Evolutionary conservation across 2,113 vertebrate species (phyloP).

Genomic region (Nyctereutes procyonoides): DNA sequence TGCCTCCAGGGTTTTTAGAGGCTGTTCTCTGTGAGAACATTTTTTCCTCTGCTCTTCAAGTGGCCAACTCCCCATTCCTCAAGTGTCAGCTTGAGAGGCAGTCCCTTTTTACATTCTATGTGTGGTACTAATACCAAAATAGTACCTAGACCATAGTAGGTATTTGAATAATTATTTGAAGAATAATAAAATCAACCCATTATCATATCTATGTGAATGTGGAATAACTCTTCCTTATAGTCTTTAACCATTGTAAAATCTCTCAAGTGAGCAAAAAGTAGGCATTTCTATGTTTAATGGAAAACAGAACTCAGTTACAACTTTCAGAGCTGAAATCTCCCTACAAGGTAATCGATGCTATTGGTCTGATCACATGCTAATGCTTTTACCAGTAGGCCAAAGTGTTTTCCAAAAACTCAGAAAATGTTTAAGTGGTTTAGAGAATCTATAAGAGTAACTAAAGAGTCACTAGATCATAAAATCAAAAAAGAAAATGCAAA

Average conservation of each 20-base stretch:
- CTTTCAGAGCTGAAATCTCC: background rate
- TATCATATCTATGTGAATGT: background rate
- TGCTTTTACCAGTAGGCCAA: background rate
- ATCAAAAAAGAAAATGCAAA: background rate
- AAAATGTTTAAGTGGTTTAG: background rate
- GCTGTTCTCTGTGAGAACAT: background rate
- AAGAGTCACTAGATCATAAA: background rate
- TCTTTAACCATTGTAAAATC: background rate
- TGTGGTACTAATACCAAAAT: background rate
- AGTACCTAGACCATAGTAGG: background rate
- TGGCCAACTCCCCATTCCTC: background rate
- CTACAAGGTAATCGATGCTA: background rate
- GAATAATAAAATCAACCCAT: background rate
- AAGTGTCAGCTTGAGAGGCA: background rate
- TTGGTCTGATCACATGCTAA: background rate
- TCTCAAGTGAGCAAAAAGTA: background rate
- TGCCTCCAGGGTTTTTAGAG: background rate
- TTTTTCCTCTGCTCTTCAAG: background rate
- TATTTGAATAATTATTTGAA: background rate
- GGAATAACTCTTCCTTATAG: background rate
- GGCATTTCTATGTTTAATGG: background rate
- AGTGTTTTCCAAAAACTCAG: background rate
- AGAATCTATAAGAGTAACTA: background rate
- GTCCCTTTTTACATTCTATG: background rate
- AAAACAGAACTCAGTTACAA: background rate